Percentiles rank a stretch among this genome's conserved stretches.
These are phyloP conservation scores for Watsonalla binaria DNA, from an alignment of 2,888 invertebrate species.

Conservation along the genomic window DNA sequence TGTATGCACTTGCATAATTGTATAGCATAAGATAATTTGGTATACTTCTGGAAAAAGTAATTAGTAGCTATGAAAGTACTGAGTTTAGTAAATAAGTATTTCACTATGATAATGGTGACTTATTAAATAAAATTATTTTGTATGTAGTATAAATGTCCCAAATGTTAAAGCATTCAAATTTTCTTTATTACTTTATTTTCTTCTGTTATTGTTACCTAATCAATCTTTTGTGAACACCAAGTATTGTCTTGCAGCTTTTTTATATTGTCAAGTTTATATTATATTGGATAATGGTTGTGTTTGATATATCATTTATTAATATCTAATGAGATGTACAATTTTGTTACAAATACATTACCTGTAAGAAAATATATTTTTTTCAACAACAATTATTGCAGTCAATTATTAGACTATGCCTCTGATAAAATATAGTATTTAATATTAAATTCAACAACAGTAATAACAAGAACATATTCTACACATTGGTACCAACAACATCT, in stretches of 20 bases:
- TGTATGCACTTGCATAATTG: no score
- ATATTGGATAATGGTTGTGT: conserved; percentile 9
- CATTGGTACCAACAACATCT: conserved; percentile 44
- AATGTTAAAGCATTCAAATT: no score
- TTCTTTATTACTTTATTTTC: no score
- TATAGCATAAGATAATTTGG: no score
- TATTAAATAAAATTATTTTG: no score
- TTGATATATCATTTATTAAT: not conserved
- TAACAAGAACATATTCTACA: conserved; percentile 2
- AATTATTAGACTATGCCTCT: not conserved
- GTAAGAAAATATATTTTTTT: conserved; percentile 9
- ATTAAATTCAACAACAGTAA: not conserved
- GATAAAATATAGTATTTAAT: not conserved
- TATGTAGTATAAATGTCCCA: no score
- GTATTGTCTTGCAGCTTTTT: not conserved
- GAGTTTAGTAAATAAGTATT: no score
- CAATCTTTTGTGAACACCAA: no score
- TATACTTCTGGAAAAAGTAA: no score
- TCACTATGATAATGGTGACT: no score
- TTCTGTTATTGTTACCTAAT: no score
- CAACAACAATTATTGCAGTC: not conserved
- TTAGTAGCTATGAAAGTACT: no score
- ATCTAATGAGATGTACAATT: conserved; percentile 1
- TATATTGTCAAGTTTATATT: conserved; percentile 6
- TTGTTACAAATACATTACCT: conserved; percentile 2